Conservation (phyloP, 2,797 vertebrate species). For the Coilia nasus region DNA sequence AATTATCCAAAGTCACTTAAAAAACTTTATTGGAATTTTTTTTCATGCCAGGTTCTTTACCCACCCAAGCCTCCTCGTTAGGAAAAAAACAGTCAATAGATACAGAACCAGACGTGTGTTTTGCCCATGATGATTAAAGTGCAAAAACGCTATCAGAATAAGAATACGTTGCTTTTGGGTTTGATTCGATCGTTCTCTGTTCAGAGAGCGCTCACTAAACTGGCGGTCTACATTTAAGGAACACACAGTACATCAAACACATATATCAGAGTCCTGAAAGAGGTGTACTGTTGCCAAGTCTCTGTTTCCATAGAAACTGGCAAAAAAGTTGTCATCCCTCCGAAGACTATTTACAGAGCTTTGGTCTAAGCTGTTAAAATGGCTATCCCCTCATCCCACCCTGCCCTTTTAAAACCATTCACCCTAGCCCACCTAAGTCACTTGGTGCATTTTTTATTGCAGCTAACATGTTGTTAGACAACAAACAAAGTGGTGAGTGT, state of each 20-base stretch:
- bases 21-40: conserved; percentile 24
- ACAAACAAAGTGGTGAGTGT: conserved; percentile 14
- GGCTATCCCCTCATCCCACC: not conserved
- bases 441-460: conserved; percentile 18
- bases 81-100: conserved; percentile 3
- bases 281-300: not conserved
- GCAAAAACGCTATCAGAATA: not conserved
- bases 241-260: not conserved
- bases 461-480: conserved; percentile 5
- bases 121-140: not conserved
- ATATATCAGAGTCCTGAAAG: not conserved
- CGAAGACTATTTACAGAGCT: not conserved
- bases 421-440: not conserved
- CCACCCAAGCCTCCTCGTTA: not conserved
- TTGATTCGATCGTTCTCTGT: not conserved
- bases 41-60: not conserved
- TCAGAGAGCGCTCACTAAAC: not conserved
- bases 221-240: not conserved
- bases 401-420: too few relatives aligned
- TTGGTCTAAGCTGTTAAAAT: not conserved
- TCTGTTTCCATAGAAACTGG: not conserved
- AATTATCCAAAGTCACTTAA: conserved; percentile 27
- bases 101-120: not conserved
- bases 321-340: not conserved
- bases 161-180: not conserved